Conservation (phyloP, 2,888 invertebrate species). For the Drosophila leonis region DNA sequence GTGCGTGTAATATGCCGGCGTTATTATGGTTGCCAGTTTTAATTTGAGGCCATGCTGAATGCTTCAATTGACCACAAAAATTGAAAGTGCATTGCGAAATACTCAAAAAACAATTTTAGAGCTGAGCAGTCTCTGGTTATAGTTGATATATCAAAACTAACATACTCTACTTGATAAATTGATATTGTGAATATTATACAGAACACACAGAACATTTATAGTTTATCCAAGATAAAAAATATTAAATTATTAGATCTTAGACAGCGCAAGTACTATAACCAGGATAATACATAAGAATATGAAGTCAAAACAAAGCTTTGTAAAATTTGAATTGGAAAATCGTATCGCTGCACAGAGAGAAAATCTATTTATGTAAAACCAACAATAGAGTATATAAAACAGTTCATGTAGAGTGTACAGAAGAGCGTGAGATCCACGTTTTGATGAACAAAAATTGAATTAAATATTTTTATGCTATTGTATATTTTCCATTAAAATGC, state of each 20-base stretch:
- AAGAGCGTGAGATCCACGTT: background rate
- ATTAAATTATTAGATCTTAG: no score
- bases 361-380: background rate
- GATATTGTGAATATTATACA: no score
- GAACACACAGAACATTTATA: no score
- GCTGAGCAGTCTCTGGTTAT: background rate
- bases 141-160: background rate
- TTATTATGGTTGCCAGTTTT: background rate
- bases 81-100: background rate
- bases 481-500: constrained; percentile 72
- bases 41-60: background rate
- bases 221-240: no score
- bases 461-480: constrained; percentile 61
- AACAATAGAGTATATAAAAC: background rate
- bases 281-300: background rate
- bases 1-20: background rate
- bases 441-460: constrained; percentile 59
- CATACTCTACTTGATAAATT: background rate
- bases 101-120: background rate
- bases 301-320: background rate
- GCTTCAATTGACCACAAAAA: background rate
- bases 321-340: background rate
- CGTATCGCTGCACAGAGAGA: no score
- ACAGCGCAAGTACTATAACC: background rate
- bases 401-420: background rate